Base-by-base conservation (phyloP, 2,797 vertebrate genomes). In the Moxostoma hubbsi region DNA sequence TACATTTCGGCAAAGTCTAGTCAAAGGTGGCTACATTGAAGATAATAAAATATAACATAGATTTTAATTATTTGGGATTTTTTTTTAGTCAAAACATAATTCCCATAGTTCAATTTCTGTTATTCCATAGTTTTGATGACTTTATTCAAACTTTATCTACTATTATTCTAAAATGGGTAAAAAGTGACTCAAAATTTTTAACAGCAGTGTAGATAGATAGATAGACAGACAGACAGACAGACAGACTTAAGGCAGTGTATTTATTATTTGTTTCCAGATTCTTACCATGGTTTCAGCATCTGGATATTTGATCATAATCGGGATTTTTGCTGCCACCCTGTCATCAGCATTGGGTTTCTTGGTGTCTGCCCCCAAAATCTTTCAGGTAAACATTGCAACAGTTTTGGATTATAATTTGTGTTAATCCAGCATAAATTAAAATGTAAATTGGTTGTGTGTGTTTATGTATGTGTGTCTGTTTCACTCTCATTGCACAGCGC, bases 311-410 rank as follows among this genome's bases (percentile, higher is more conserved):
- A 93, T 92, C 83, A 92, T 90, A 0, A 91, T 92, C 0, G 93
- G 93, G 1, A 90, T 94, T 0, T 94, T 95, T 78, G 91, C 94
- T 5, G 93, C 93, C 76, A 93, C 90, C 13, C 84, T 95, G 43
- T 95, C 93, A 0, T 95, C 94, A 7, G 93, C 93, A 2, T 87
- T 95, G 1, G 94, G 92, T 9, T 95, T 94, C 72, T 89, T 94
- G 2, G 90, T 94, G 49, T 95, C 93, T 1, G 94, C 91, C 2
- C 93, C 93, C 0, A 94, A 95, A 85, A 83, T 95, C 69, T 95
- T 95, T 84, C 93, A 94, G 89, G 93, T 95, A 78, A 45, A 50
- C 3, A 15, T 5, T 43, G 7, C 1, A 53, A 7, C 0, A 0
- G 0, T 4, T 53, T 18, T 5, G 13, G 7, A 46, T 18, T 47